phyloP scores from a whole-genome alignment of 2,113 vertebrate genomes.

The Oncorhynchus keta region DNA sequence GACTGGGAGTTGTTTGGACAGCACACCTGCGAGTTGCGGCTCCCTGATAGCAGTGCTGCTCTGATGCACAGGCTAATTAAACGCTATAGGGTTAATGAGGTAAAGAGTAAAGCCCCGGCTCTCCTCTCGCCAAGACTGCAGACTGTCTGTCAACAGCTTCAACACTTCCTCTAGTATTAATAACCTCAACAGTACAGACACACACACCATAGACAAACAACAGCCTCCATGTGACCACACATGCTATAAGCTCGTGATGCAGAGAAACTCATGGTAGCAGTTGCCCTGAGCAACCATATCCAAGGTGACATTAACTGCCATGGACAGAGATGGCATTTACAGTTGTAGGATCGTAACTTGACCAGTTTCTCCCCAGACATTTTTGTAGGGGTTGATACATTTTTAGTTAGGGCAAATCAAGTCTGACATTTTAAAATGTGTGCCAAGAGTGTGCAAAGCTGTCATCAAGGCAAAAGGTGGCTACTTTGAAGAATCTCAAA shows the following conservation, averaged over 20 bases:
- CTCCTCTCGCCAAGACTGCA: not conserved
- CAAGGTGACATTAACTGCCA: constrained; percentile 3
- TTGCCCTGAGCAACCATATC: constrained; percentile 29
- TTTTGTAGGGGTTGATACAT: too few relatives aligned
- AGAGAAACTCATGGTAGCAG: not conserved
- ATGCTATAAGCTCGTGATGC: not conserved
- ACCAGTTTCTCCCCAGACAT: too few relatives aligned
- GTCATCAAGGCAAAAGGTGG: too few relatives aligned
- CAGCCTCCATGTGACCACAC: not conserved
- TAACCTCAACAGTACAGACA: not conserved
- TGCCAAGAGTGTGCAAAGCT: too few relatives aligned
- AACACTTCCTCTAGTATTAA: not conserved
- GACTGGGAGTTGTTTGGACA: constrained; percentile 57
- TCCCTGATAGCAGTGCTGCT: constrained; percentile 22
- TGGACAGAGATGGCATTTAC: not conserved
- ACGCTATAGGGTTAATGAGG: constrained; percentile 43
- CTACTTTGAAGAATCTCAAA: too few relatives aligned
- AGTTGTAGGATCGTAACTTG: too few relatives aligned
- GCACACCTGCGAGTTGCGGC: constrained; percentile 53
- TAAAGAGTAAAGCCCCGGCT: constrained; percentile 14
- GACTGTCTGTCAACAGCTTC: constrained; percentile 37
- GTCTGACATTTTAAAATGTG: too few relatives aligned
- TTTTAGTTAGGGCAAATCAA: too few relatives aligned
- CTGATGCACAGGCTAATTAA: constrained; percentile 58
- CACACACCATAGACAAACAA: not conserved